Evolutionary conservation across 2,888 invertebrate genomes (phyloP).

Genomic region (Apomyelois bistriatella): DNA sequence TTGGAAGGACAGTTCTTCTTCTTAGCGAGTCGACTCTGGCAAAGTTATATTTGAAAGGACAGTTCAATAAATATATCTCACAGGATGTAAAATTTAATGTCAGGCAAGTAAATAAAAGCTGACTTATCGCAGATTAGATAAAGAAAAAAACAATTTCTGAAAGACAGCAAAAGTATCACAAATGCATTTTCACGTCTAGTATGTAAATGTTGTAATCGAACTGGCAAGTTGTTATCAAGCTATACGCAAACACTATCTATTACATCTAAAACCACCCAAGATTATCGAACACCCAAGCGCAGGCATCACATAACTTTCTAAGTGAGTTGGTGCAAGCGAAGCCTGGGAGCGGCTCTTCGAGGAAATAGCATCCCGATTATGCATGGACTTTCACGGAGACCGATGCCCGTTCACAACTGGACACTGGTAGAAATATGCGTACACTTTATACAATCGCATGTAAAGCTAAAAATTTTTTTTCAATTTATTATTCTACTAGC

Average conservation of each 20-base stretch:
- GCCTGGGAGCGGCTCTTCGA: constrained; percentile 35
- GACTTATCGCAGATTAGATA: too few species aligned
- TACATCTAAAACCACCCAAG: background rate
- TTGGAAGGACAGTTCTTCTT: too few species aligned
- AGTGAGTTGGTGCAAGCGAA: constrained; percentile 16
- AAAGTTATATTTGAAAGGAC: too few species aligned
- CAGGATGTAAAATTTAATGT: too few species aligned
- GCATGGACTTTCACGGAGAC: constrained; percentile 48
- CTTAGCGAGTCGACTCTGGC: too few species aligned
- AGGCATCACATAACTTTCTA: constrained; percentile 27
- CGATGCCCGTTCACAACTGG: constrained; percentile 9
- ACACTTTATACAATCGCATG: constrained; percentile 8
- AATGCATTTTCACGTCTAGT: background rate
- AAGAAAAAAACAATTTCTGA: too few species aligned
- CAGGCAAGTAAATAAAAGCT: too few species aligned
- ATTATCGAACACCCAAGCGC: constrained; percentile 1
- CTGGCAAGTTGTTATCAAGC: background rate
- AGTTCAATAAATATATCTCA: too few species aligned
- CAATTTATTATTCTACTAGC: too few species aligned
- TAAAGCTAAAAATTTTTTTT: too few species aligned
- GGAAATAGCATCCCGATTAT: constrained; percentile 54
- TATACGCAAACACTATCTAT: background rate
- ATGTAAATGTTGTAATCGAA: background rate
- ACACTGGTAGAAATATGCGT: constrained; percentile 1
- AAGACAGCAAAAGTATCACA: too few species aligned